phyloP scores from a whole-genome alignment of 2,888 invertebrate species.

The Meiosimyza platycephala region DNA sequence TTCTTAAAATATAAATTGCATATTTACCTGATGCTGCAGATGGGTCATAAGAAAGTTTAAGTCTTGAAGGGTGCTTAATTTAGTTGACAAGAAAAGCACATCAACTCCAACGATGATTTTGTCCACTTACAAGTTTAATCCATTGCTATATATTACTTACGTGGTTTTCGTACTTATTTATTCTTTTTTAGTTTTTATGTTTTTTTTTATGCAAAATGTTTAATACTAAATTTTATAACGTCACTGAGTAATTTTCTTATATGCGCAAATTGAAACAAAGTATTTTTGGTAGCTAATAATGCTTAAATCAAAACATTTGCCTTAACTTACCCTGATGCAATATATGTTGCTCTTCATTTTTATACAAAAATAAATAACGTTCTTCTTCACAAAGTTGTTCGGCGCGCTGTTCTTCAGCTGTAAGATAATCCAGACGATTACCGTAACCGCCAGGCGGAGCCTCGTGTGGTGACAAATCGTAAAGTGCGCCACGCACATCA shows the following conservation, averaged over 20 bases:
- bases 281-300: conserved; percentile 22
- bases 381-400: conserved; percentile 96
- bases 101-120: too few relatives aligned
- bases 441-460: conserved; percentile 81
- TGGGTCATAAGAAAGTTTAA: too few relatives aligned
- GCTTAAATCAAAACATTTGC: conserved; percentile 39
- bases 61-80: too few relatives aligned
- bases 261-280: conserved; percentile 24
- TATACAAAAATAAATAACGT: conserved; percentile 86
- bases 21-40: conserved; percentile 37
- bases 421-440: conserved; percentile 72
- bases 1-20: conserved; percentile 20
- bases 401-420: conserved; percentile 80
- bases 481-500: conserved; percentile 92
- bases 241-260: background rate
- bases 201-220: conserved; percentile 3
- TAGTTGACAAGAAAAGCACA: too few relatives aligned
- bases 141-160: conserved; percentile 22
- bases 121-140: background rate
- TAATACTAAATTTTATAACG: conserved; percentile 1
- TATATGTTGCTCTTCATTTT: conserved; percentile 88
- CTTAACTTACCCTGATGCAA: conserved; percentile 84
- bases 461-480: conserved; percentile 85
- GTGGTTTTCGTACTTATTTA: conserved; percentile 4
- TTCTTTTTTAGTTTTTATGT: background rate